A percentile compares a stretch with the other conserved stretches of the same genome.
Conservation (phyloP, 2,888 invertebrate species). For the Isotomurus palustris region DNA sequence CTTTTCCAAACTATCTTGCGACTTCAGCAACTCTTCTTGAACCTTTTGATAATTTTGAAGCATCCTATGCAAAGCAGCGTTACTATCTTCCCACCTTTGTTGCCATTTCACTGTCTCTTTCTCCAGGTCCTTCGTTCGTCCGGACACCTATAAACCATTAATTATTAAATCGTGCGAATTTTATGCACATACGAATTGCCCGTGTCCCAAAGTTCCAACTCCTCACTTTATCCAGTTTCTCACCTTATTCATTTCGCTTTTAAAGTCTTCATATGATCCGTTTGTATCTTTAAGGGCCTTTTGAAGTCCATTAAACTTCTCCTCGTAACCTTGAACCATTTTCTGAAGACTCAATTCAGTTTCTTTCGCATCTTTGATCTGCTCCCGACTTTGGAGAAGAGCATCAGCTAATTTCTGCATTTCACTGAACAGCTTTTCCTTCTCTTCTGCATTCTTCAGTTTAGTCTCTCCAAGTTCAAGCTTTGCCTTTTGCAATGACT, state of each 20-base stretch:
- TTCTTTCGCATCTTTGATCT: constrained; percentile 44
- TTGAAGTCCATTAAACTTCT: constrained; percentile 44
- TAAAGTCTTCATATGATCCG: constrained; percentile 42
- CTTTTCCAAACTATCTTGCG: constrained; percentile 40
- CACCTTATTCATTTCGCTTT: constrained; percentile 43
- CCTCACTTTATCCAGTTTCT: constrained; percentile 1
- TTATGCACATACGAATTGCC: background rate
- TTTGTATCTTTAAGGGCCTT: constrained; percentile 44
- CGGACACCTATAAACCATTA: constrained; percentile 34
- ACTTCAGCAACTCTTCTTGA: constrained; percentile 36
- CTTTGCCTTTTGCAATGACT: constrained; percentile 29
- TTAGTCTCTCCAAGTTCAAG: constrained; percentile 39
- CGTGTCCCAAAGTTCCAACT: no score
- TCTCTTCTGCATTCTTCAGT: constrained; percentile 43
- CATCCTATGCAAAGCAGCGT: constrained; percentile 32
- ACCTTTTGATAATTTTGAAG: constrained; percentile 38
- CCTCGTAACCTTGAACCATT: constrained; percentile 43
- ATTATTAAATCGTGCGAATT: background rate
- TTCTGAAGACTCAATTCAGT: constrained; percentile 37
- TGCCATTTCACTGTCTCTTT: constrained; percentile 43
- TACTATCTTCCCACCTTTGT: constrained; percentile 43
- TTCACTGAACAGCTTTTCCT: constrained; percentile 41
- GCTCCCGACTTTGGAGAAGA: constrained; percentile 39
- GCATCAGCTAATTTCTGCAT: constrained; percentile 44
- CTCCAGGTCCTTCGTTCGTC: constrained; percentile 43